Conservation (phyloP, 1,140 invertebrate genomes). For the Meloidogyne exigua region DNA sequence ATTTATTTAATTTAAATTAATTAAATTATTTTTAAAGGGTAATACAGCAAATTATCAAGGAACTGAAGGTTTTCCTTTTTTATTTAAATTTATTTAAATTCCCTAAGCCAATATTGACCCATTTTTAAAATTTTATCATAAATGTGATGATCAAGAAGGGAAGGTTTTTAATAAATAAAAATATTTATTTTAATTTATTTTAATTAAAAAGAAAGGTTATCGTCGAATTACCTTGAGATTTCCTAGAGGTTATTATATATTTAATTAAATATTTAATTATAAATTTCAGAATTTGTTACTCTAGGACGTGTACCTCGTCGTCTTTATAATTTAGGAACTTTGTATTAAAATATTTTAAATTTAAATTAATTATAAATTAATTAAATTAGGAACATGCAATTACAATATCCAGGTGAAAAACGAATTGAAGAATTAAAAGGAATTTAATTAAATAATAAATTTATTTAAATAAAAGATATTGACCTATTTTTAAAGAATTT, state of each 20-base stretch:
- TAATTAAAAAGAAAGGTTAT: conserved; percentile 33
- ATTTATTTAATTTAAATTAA: not conserved
- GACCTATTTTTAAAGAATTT: too few species aligned
- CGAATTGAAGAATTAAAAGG: conserved; percentile 29
- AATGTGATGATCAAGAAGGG: conserved; percentile 37
- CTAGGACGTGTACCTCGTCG: conserved; percentile 30
- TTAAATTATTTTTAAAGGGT: conserved; percentile 16
- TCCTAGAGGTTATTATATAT: conserved; percentile 26
- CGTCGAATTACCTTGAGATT: conserved; percentile 30
- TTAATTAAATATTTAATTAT: not conserved
- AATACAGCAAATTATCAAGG: conserved; percentile 32
- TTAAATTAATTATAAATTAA: conserved; percentile 23
- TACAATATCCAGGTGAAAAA: conserved; percentile 18
- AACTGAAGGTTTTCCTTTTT: conserved; percentile 16
- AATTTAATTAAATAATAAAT: conserved; percentile 10
- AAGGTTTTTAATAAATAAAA: too few species aligned
- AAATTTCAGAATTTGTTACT: conserved; percentile 24
- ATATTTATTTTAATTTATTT: conserved; percentile 5
- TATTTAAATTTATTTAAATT: not conserved
- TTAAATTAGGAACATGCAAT: not conserved
- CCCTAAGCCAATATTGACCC: conserved; percentile 31
- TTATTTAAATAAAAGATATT: too few species aligned
- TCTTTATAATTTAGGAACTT: conserved; percentile 31
- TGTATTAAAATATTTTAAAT: conserved; percentile 2
- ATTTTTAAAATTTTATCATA: conserved; percentile 39